These are phyloP conservation scores for Geopemphigus sp. DNA, from an alignment of 1,140 invertebrate genomes.

Conservation along the genomic window DNA sequence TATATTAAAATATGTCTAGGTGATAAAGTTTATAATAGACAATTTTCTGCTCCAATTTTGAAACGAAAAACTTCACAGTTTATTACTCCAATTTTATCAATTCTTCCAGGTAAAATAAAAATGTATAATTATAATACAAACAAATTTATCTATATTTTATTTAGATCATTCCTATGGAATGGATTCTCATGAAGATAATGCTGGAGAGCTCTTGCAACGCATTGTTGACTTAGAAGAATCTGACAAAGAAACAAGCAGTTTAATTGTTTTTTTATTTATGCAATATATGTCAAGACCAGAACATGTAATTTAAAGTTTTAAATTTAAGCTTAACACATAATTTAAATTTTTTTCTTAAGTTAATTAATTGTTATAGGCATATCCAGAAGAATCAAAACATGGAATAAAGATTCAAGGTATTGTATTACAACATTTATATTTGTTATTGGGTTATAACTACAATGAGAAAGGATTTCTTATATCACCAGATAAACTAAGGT, in stretches of 20 bases:
- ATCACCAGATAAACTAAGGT: slow-evolving; percentile 83
- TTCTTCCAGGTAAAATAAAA: slow-evolving; percentile 34
- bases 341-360: background rate
- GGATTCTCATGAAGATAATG: slow-evolving; percentile 44
- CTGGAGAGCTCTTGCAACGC: slow-evolving; percentile 62
- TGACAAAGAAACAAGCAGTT: slow-evolving; percentile 92
- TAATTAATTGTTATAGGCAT: slow-evolving; percentile 61
- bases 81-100: slow-evolving; percentile 43
- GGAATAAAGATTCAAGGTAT: slow-evolving; percentile 76
- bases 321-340: background rate
- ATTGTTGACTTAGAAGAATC: slow-evolving; percentile 91
- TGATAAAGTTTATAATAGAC: slow-evolving; percentile 85
- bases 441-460: slow-evolving; percentile 90
- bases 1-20: slow-evolving; percentile 57
- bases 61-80: slow-evolving; percentile 89
- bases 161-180: slow-evolving; percentile 39
- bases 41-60: slow-evolving; percentile 83
- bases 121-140: background rate
- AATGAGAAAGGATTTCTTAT: slow-evolving; percentile 87
- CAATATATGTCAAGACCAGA: slow-evolving; percentile 82
- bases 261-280: slow-evolving; percentile 93
- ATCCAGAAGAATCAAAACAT: slow-evolving; percentile 81
- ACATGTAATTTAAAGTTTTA: slow-evolving; percentile 60
- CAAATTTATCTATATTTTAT: background rate
- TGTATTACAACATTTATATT: slow-evolving; percentile 87